Evolutionary conservation across 35 echinoderm and acorn worm species (phyloP).

Genomic region (Apostichopus californicus): DNA sequence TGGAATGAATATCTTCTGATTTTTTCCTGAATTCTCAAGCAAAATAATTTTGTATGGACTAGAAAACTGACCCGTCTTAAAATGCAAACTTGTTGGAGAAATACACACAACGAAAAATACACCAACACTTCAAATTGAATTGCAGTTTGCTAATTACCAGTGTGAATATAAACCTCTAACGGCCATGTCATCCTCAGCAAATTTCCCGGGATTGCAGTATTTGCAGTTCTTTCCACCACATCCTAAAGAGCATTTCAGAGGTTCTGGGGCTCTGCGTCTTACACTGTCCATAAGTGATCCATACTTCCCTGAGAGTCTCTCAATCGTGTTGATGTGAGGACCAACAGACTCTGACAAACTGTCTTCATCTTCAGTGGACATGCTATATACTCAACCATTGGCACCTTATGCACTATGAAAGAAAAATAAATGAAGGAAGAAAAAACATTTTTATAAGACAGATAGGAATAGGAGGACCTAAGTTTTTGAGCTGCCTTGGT

Average conservation of each 20-base stretch:
- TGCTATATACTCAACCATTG: not conserved
- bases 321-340: slow-evolving; percentile 78
- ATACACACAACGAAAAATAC: too few species aligned
- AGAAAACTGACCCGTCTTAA: too few species aligned
- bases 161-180: slow-evolving; percentile 86
- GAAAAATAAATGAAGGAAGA: too few species aligned
- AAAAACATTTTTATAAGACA: too few species aligned
- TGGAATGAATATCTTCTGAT: too few species aligned
- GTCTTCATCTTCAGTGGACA: slow-evolving; percentile 44
- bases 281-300: slow-evolving; percentile 72
- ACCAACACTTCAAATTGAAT: too few species aligned
- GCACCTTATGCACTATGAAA: not conserved
- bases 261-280: slow-evolving; percentile 71
- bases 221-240: slow-evolving; percentile 97
- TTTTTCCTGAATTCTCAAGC: too few species aligned
- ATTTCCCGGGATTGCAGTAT: slow-evolving; percentile 78
- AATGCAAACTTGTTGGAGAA: too few species aligned
- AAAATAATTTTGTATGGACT: too few species aligned
- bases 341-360: slow-evolving; percentile 53
- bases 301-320: slow-evolving; percentile 85
- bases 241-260: slow-evolving; percentile 88
- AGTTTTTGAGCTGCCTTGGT: too few species aligned
- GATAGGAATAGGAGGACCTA: too few species aligned
- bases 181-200: slow-evolving; percentile 79
- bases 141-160: slow-evolving; percentile 63